Percentiles rank a stretch among this genome's conserved stretches.
phyloP scores from a whole-genome alignment of 2,888 invertebrate genomes.

The Diabrotica balteata region DNA sequence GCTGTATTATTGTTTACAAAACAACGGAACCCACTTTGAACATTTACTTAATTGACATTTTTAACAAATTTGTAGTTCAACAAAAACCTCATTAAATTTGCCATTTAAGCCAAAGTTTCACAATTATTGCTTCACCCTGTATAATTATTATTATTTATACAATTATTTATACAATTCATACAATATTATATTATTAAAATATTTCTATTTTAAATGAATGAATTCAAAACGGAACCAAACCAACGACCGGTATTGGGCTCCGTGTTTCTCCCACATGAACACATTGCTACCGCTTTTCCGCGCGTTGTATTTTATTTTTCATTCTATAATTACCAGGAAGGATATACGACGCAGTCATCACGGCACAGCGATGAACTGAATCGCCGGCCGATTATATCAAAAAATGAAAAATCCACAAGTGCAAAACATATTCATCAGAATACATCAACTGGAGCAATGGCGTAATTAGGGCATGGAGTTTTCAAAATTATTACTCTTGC shows the following conservation, averaged over 20 bases:
- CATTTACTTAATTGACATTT: no score
- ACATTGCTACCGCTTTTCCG: slow-evolving; percentile 2
- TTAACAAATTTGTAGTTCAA: no score
- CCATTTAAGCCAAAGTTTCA: no score
- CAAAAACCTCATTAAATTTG: no score
- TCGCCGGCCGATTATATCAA: slow-evolving; percentile 16
- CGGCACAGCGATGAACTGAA: slow-evolving; percentile 11
- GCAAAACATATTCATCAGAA: slow-evolving; percentile 18
- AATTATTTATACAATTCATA: no score
- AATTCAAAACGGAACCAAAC: not conserved
- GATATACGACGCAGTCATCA: slow-evolving; percentile 8
- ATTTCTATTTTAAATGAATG: slow-evolving; percentile 23
- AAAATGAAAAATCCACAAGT: slow-evolving; percentile 18
- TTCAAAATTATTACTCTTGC: slow-evolving; percentile 14
- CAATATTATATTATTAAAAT: no score
- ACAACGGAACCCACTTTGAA: no score
- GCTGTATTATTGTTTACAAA: no score
- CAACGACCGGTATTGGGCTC: slow-evolving; percentile 1
- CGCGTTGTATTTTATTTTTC: slow-evolving; percentile 13
- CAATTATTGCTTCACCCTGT: no score
- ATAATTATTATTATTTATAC: no score
- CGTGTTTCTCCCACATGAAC: not conserved
- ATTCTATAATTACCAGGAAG: slow-evolving; percentile 9
- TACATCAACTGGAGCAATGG: slow-evolving; percentile 15
- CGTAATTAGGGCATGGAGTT: slow-evolving; percentile 13